Evolutionary conservation across 2,113 vertebrate genomes (phyloP), one percentile per base, ranked within the genome.

Genomic region (Bubo scandiacus): DNA sequence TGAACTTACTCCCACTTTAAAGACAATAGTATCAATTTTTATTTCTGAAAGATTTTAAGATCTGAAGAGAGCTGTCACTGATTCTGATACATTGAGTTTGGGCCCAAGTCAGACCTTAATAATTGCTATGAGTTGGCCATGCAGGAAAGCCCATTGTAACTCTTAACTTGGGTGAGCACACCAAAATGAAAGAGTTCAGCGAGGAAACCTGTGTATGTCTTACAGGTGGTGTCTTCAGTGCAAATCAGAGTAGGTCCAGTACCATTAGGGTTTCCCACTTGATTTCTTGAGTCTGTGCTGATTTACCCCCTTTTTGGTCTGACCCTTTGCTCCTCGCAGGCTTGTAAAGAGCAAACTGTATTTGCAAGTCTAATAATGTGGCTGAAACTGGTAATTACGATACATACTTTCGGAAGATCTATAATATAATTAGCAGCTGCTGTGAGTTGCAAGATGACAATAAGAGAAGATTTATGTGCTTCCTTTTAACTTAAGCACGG

Each of bases 381-480:
- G 58, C 93, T 96, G 96, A 95, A 95, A 96, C 84, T 96, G 83
- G 85, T 94, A 95, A 91, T 81, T 95, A 92, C 61, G 58, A 55
- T 91, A 92, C 82, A 75, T 92, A 95, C 83, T 92, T 97, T 71
- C 91, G 70, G 88, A 97, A 97, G 97, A 97, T 94, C 89, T 96
- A 95, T 97, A 98, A 97, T 91, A 97, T 96, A 98, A 96, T 97
- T 97, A 98, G 94, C 87, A 95, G 82, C 95, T 89, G 45, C 95
- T 95, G 63, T 94, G 92, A 97, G 94, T 96, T 97, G 96, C 97
- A 97, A 93, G 97, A 97, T 97, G 97, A 98, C 97, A 97, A 95
- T 94, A 95, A 96, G 96, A 75, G 63, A 91, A 97, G 95, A 98
- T 97, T 98, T 97, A 98, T 98, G 94, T 93, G 88, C 95, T 96